Conservation (phyloP, 2,888 invertebrate species). For the Linyphia triangularis region DNA sequence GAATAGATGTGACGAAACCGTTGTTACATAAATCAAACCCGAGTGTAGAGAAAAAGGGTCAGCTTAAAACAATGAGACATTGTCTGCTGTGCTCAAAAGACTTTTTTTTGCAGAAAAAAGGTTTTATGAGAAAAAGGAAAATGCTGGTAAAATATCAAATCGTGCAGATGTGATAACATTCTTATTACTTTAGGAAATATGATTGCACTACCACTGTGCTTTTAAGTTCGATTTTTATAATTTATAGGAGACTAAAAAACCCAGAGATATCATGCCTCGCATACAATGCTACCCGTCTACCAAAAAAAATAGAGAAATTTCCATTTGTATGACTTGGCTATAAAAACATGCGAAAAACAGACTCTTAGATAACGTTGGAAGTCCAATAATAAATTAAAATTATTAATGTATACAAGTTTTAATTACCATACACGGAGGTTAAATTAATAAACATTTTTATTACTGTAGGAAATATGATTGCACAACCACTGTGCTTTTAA, state of each 20-base stretch:
- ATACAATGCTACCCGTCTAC: slow-evolving; percentile 20
- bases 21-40: slow-evolving; percentile 37
- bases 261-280: not conserved
- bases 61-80: slow-evolving; percentile 57
- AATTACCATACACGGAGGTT: no score
- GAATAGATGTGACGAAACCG: slow-evolving; percentile 2
- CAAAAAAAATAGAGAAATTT: slow-evolving; percentile 17
- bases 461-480: slow-evolving; percentile 22
- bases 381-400: no score
- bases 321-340: slow-evolving; percentile 15
- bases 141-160: slow-evolving; percentile 35
- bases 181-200: slow-evolving; percentile 31
- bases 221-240: slow-evolving; percentile 38
- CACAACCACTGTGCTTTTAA: not conserved
- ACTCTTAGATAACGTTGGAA: no score
- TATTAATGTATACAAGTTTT: no score
- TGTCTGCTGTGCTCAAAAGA: slow-evolving; percentile 30
- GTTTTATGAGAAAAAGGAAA: slow-evolving; percentile 35
- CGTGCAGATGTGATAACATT: slow-evolving; percentile 53
- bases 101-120: slow-evolving; percentile 36
- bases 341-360: no score
- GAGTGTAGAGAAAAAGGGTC: not conserved
- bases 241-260: slow-evolving; percentile 18
- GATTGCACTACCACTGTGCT: slow-evolving; percentile 6
- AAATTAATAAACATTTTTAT: slow-evolving; percentile 43